Conservation (phyloP, 2,888 invertebrate species). For the Xanthostigma xanthostigma region DNA sequence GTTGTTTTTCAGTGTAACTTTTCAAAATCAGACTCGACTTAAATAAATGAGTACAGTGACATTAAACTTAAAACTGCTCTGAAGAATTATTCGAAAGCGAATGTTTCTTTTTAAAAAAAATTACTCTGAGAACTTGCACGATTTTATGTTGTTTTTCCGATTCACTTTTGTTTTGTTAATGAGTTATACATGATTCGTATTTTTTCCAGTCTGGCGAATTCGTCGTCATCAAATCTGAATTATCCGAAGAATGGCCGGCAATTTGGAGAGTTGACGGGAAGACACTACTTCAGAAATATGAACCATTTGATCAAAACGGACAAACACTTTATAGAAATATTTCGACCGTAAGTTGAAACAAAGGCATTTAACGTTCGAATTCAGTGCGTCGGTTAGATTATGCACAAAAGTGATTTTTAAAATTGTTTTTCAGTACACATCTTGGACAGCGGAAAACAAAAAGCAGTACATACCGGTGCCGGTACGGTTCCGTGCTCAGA, state of each 20-base stretch:
- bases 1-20: too few relatives aligned
- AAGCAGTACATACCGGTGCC: conserved; percentile 66
- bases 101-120: too few relatives aligned
- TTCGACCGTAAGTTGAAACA: conserved; percentile 52
- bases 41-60: too few relatives aligned
- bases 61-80: too few relatives aligned
- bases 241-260: conserved; percentile 67
- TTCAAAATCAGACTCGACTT: too few relatives aligned
- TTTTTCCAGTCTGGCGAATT: conserved; percentile 70
- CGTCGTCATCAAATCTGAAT: conserved; percentile 70
- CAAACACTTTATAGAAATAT: conserved; percentile 72
- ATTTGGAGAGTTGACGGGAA: conserved; percentile 87
- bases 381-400: neutral
- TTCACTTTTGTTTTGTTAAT: neutral
- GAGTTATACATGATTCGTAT: conserved; percentile 5
- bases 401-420: neutral
- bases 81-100: too few relatives aligned
- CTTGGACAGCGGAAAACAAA: conserved; percentile 71
- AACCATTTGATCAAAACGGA: conserved; percentile 68
- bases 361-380: neutral
- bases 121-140: too few relatives aligned
- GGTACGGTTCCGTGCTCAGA: conserved; percentile 59
- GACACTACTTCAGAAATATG: conserved; percentile 66
- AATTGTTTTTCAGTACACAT: conserved; percentile 50
- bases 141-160: too few relatives aligned